Base-by-base conservation (phyloP, 2,113 vertebrate species). In the Cavia porcellus region DNA sequence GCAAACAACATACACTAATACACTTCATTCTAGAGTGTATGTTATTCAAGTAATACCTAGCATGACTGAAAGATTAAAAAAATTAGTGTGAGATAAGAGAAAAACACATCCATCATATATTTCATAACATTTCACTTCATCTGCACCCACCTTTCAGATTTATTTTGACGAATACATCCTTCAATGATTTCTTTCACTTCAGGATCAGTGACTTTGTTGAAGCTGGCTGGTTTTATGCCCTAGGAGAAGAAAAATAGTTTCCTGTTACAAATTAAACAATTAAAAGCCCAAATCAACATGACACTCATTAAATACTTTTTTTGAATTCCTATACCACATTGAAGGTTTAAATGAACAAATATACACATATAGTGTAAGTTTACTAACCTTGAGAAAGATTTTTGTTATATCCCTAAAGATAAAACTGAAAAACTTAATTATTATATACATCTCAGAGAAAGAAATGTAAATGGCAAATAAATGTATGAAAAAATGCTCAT, bases 151-250 rank as follows among this genome's bases (percentile, higher is more conserved):
- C 99, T 99, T 98, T 99, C 99, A 14, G 98, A 98, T 94, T 99
- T 99, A 97, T 99, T 99, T 97, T 99, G 99, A 86, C 99, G 99
- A 98, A 99, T 99, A 96, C 99, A 99, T 42, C 99, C 99, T 97
- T 99, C 99, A 10, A 99, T 99, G 96, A 99, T 99, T 98, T 99
- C 99, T 98, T 99, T 99, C 94, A 99, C 99, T 98, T 99, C 99
- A 2, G 99, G 99, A 94, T 99, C 99, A 47, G 98, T 99, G 85
- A 99, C 99, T 98, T 99, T 99, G 97, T 99, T 98, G 95, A 99
- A 99, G 92, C 99, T 99, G 25, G 99, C 99, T 22, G 99, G 99
- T 62, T 99, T 99, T 98, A 99, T 99, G 64, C 99, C 99, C 99
- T 99, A 57, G 9, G 64, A 93, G 35, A 97, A 85, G 89, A 97